A percentile compares a stretch with the other conserved stretches of the same genome.
Conservation (phyloP, 2,113 vertebrate genomes). For the Camelus bactrianus region DNA sequence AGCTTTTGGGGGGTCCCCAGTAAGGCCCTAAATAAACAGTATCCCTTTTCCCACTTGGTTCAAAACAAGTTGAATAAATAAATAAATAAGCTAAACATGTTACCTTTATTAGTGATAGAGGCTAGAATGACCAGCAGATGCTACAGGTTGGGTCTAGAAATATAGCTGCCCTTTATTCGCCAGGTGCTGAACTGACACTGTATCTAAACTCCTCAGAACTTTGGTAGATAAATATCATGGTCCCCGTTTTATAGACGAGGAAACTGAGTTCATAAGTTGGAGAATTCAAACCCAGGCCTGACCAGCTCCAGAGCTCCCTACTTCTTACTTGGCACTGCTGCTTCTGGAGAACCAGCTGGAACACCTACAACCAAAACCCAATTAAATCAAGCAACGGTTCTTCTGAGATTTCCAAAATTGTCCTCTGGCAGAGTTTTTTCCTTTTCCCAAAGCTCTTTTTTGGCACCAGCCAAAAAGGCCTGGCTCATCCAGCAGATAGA, state of each 20-base stretch:
- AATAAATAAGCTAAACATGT: background rate
- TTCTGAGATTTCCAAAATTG: constrained; percentile 39
- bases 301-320: background rate
- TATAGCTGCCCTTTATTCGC: background rate
- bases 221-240: background rate
- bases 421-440: background rate
- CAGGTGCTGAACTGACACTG: background rate
- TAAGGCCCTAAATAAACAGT: background rate
- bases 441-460: constrained; percentile 38
- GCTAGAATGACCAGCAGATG: background rate
- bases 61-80: background rate
- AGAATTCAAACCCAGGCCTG: background rate
- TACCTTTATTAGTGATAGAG: background rate
- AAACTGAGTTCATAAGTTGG: constrained; percentile 11
- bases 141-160: background rate
- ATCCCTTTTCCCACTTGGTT: background rate
- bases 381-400: background rate
- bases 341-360: background rate
- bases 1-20: background rate
- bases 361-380: background rate
- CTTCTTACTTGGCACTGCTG: background rate
- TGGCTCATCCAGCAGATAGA: background rate
- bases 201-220: background rate
- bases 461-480: constrained; percentile 8
- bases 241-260: background rate